Evolutionary conservation across 2,888 invertebrate species (phyloP).

Genomic region (Lordiphosa fenestrarum): DNA sequence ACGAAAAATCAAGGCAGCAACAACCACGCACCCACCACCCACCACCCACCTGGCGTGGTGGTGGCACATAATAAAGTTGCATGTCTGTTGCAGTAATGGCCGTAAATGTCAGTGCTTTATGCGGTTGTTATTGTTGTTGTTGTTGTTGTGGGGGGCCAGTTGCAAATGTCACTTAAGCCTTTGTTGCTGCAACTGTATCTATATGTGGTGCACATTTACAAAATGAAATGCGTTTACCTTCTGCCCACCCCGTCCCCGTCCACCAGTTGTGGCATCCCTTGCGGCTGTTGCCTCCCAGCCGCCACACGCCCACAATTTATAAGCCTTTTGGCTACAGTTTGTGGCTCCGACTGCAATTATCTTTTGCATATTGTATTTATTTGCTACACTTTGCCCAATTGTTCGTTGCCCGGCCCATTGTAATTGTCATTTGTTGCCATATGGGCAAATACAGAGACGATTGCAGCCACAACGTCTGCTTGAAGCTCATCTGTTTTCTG

Average conservation of each 20-base stretch:
- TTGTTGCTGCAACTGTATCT: conserved; percentile 10
- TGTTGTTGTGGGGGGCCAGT: conserved; percentile 20
- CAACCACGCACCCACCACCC: conserved; percentile 5
- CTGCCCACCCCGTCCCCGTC: conserved; percentile 1
- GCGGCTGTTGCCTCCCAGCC: conserved; percentile 12
- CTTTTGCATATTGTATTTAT: conserved; percentile 73
- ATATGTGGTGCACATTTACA: conserved; percentile 44
- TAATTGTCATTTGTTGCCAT: conserved; percentile 35
- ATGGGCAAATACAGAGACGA: conserved; percentile 41
- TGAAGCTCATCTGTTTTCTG: conserved; percentile 38
- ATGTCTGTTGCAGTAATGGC: conserved; percentile 44
- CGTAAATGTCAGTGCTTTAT: conserved; percentile 36
- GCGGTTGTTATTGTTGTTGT: conserved; percentile 13
- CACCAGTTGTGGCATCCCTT: conserved; percentile 9
- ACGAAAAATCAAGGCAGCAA: conserved; percentile 33
- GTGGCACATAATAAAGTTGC: conserved; percentile 24
- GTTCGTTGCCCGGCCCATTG: conserved; percentile 55
- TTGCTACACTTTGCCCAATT: conserved; percentile 73
- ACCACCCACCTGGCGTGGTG: conserved; percentile 10
- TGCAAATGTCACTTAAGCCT: conserved; percentile 29
- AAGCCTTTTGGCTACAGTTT: conserved; percentile 74
- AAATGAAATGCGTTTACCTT: conserved; percentile 53
- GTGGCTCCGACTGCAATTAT: conserved; percentile 77
- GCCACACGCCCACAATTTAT: conserved; percentile 58
- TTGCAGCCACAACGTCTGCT: background rate